Evolutionary conservation across 1,140 invertebrate species (phyloP), one percentile per base, ranked within the genome.

Genomic region (Camponotus floridanus): DNA sequence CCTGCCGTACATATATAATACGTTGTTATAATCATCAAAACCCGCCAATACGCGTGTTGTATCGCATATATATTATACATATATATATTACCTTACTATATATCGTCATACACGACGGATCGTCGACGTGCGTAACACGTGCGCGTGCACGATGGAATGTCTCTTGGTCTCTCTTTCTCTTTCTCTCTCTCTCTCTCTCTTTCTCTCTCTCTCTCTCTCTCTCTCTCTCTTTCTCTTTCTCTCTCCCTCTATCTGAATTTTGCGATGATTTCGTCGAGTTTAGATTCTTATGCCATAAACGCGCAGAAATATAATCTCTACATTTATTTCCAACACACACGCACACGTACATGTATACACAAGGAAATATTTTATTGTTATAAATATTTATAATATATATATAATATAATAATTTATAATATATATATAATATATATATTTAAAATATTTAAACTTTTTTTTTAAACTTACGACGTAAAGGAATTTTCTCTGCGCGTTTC

Each of bases 1-100:
- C 93, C 93, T 95, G 92, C 93, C 92, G 92, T 93, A 90, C 91
- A 90, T 92, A 62, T 67, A 91, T 92, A 90, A 94, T 94, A 94
- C 92, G 91, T 94, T 94, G 89, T 70, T 93, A 91, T 73, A 83
- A 83, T 91, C 91, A 86, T 93, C 90, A 93, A 92, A 89, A 87
- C 64, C 92, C 70, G 87, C 87, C 87, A 81, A n/a, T 92, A 92
- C 89, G 94, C 79, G 79, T 83, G 79, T 51, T 51, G 48, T 18
- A 51, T 91, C 92, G 90, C 92, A 84, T 86, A 48, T 48, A 88
- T 62, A 26, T 26, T 26, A 26, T 26, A 26, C 26, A 26, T 26
- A 26, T 39, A 59, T 73, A 73, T 74, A 81, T 83, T 83, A 80
- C 15, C 64, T 80, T 80, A 79, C 76, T 74, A 74, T 31, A 74